Percentiles rank a stretch among this genome's conserved stretches.
These are phyloP conservation scores for Ciconia nigra DNA, from an alignment of 2,797 vertebrate species.

Conservation along the genomic window DNA sequence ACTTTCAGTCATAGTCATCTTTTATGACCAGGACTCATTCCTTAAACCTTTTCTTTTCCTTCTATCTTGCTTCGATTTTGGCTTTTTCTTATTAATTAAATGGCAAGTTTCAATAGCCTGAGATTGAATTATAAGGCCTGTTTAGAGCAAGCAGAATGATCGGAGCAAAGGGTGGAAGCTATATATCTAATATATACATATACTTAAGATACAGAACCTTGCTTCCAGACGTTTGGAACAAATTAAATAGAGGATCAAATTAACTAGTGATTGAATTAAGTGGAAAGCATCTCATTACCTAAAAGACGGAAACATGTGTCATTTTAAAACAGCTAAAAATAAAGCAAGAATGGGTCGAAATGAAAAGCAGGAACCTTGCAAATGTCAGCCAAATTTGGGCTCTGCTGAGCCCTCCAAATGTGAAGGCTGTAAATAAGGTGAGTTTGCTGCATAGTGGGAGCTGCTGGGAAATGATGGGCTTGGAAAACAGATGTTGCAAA, in stretches of 20 bases:
- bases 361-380: conserved; percentile 51
- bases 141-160: conserved; percentile 38
- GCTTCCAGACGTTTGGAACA: conserved; percentile 59
- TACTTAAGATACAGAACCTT: conserved; percentile 17
- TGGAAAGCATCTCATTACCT: conserved; percentile 68
- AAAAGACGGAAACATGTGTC: conserved; percentile 60
- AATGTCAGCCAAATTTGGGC: conserved; percentile 44
- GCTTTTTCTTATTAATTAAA: conserved; percentile 56
- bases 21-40: not conserved
- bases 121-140: conserved; percentile 53
- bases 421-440: conserved; percentile 38
- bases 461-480: not conserved
- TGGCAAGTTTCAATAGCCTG: conserved; percentile 17
- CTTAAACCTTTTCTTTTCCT: not conserved
- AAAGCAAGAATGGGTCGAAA: conserved; percentile 62
- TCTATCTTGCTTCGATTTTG: not conserved
- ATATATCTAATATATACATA: conserved; percentile 23
- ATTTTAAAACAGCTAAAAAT: conserved; percentile 69
- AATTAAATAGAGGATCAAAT: conserved; percentile 59
- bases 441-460: not conserved
- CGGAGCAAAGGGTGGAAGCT: conserved; percentile 24
- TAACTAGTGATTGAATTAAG: conserved; percentile 66
- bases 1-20: not conserved
- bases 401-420: conserved; percentile 2
- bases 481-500: not conserved